Evolutionary conservation across 2,113 vertebrate genomes (phyloP).

Genomic region (Tachysurus fulvidraco): DNA sequence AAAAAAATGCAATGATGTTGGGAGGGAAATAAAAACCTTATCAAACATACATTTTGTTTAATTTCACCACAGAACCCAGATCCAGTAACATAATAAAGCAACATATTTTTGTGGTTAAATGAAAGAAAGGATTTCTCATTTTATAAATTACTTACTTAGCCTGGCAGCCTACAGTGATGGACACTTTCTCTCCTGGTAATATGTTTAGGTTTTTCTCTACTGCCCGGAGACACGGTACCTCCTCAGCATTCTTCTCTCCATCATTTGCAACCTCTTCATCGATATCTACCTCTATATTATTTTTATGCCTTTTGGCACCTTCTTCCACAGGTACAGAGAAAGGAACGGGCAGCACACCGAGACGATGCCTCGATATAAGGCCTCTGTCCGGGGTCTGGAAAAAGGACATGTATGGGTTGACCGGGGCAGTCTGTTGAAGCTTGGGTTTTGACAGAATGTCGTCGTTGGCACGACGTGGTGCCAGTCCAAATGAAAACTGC

Average conservation of each 20-base stretch:
- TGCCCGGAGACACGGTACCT: conserved; percentile 18
- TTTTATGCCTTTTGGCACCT: not conserved
- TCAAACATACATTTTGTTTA: not conserved
- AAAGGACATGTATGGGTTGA: not conserved
- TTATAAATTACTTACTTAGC: conserved; percentile 74
- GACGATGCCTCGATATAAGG: not conserved
- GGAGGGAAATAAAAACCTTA: not conserved
- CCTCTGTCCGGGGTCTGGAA: not conserved
- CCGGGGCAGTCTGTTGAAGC: not conserved
- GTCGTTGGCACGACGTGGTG: not conserved
- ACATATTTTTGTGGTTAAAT: not conserved
- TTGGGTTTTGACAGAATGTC: conserved; percentile 8
- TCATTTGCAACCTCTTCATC: conserved; percentile 1
- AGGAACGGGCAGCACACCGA: not conserved
- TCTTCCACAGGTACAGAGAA: conserved; percentile 33
- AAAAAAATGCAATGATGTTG: not conserved
- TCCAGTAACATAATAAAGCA: not conserved
- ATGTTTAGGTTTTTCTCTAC: conserved; percentile 65
- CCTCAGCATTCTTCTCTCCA: conserved; percentile 9
- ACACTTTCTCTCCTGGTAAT: conserved; percentile 72
- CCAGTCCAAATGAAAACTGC: conserved; percentile 74
- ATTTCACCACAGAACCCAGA: not conserved
- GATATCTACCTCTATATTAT: conserved; percentile 2
- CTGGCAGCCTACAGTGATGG: conserved; percentile 72
- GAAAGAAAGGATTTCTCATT: not conserved